Evolutionary conservation across 2,888 invertebrate genomes (phyloP), one percentile per base, ranked within the genome.

Genomic region (Eurytoma adleriae): DNA sequence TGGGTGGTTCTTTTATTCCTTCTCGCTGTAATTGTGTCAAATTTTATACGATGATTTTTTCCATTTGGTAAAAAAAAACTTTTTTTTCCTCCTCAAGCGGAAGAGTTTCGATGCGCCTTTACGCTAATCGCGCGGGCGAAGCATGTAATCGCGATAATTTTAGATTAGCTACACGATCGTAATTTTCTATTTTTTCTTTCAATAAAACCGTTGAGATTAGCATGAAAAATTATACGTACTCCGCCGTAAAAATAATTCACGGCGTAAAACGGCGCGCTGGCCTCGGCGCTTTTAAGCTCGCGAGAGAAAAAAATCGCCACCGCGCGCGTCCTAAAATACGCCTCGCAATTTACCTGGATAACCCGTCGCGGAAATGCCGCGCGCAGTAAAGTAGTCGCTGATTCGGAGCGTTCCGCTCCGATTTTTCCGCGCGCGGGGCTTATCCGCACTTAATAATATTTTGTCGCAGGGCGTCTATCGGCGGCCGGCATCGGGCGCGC

Each of bases 401-500:
- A 54, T 52, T 16, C 20, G 14, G 10, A 3, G 16, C 18, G 30
- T 7, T 14, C 12, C 13, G 48, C 30, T 56, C 16, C 24, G 18
- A 66, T 30, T 30, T 54, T n/a, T 50, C 30, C 16, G 18, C 10
- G 30, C 56, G 52, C 14, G 20, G 66, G 78, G 78, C 70, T 78
- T 59, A 78, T 40, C 24, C 56, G 57, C 66, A 40, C 71, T 67
- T 57, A 71, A 66, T 72, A 72, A 78, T 71, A 78, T 72, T 78
- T 73, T 72, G 68, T 73, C 71, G 77, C 77, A 48, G 66, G 48
- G 62, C 57, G 40, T 66, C 50, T 54, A 70, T 68, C 68, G 40
- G 20, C 20, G 48, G 48, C 10, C 48, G 64, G 64, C 30, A 64
- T 64, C 64, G 64, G 16, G 14, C 66, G 30, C 12, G 40, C 40